Evolutionary conservation across 64 coral and sea anemone species (phyloP), one percentile per base, ranked within the genome.

Genomic region (Pachyseris speciosa): DNA sequence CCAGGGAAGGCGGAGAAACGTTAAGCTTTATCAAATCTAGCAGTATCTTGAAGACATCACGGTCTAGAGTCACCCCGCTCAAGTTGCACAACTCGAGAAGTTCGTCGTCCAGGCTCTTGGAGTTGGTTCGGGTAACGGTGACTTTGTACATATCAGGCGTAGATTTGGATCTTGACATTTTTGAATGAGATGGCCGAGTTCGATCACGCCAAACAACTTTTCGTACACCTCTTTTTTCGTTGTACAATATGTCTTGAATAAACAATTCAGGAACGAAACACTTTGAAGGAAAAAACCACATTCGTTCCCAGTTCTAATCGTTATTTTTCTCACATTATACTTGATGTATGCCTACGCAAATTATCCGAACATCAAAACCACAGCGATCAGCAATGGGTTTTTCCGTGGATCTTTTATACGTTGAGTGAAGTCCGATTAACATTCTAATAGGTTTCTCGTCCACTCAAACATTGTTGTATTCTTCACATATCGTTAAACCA

Each of bases 11-110:
- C 28, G 97, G 97, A 30, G 94, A 92, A 26, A 99, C 94, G 47
- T 99, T 99, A 28, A 95, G 68, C 83, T 95, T 95, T 29, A 99
- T 95, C 50, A 99, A 90, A 65, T 99, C 97, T 39, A 99, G 83
- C 32, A 99, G 67, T 69, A 95, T 95, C 78, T 99, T 95, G 69
- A 99, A 99, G 7, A 99, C 93, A 67, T 99, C 93, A 1, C 90
- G 74, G 26, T 99, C 97, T 28, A 99, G 47, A 67, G 85, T 95
- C 1, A 99, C 97, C 38, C 97, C 97, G 52, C 97, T 99, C 64
- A 99, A 84, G 26, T 90, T 99, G 34, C 97, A 99, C 27, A 99
- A 20, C 11, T 99, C 97, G 0, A 95, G 47, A 42, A 99, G 74
- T 51, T 99, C 97, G 72, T 99, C 94, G 11, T 99, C 97, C 34